These are phyloP conservation scores for Deladenus siricidicola DNA, from an alignment of 2,888 invertebrate species.

Conservation along the genomic window DNA sequence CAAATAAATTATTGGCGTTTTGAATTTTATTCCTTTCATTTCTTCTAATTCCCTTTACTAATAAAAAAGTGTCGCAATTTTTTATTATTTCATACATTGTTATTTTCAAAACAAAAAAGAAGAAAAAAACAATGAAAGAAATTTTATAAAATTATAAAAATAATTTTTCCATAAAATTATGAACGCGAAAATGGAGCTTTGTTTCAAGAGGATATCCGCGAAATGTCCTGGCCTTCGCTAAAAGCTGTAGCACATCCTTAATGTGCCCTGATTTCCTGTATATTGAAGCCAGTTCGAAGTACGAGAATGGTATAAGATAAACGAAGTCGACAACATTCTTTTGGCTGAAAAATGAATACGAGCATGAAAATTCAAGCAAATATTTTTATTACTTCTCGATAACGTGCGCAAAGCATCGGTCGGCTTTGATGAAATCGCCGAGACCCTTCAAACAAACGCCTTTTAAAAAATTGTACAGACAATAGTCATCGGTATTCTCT, in stretches of 20 bases:
- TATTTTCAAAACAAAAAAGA: too few relatives aligned
- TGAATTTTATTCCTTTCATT: too few relatives aligned
- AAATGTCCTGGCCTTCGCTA: constrained; percentile 67
- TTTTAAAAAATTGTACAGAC: constrained; percentile 68
- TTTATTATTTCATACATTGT: too few relatives aligned
- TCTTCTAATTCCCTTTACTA: too few relatives aligned
- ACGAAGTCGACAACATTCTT: constrained; percentile 69
- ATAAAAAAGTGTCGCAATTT: too few relatives aligned
- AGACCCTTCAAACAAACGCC: constrained; percentile 75
- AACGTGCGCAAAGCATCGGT: constrained; percentile 66
- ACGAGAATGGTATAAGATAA: constrained; percentile 75
- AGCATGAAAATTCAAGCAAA: constrained; percentile 1
- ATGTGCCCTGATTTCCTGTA: constrained; percentile 66
- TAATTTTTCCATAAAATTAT: constrained; percentile 20
- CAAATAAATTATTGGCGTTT: too few relatives aligned
- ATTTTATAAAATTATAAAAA: too few relatives aligned
- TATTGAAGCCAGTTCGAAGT: constrained; percentile 75
- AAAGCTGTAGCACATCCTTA: constrained; percentile 64
- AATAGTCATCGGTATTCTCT: constrained; percentile 37
- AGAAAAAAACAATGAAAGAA: too few relatives aligned
- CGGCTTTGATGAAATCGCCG: constrained; percentile 69
- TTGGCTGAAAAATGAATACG: constrained; percentile 51
- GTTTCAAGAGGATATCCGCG: constrained; percentile 47
- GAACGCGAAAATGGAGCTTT: constrained; percentile 50
- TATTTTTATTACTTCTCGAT: constrained; percentile 58